Percentiles rank a stretch among this genome's conserved stretches.
Evolutionary conservation across 2,888 invertebrate genomes (phyloP).

Genomic region (Stenolophus ochropezus): DNA sequence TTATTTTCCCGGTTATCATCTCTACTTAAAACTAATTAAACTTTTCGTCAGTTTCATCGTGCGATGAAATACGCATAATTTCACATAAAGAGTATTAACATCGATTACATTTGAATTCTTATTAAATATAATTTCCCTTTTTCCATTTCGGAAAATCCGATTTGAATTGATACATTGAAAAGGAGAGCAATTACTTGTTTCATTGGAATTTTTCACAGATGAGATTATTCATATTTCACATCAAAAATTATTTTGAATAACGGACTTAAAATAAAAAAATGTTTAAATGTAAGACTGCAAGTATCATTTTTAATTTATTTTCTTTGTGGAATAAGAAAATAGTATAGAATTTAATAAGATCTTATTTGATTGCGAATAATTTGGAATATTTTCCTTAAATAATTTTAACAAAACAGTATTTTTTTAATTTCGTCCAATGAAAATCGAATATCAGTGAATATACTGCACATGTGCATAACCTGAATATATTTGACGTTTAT

Average conservation of each 20-base stretch:
- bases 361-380: no score
- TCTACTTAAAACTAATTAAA: conserved; percentile 34
- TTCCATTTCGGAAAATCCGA: background rate
- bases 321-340: no score
- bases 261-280: no score
- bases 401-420: no score
- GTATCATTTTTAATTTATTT: no score
- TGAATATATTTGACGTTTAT: no score
- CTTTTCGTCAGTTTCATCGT: conserved; percentile 9
- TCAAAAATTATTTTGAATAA: background rate
- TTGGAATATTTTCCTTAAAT: no score
- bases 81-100: background rate
- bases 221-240: background rate
- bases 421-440: no score
- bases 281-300: no score
- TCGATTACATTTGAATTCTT: conserved; percentile 3
- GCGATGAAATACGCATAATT: background rate
- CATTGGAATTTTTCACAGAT: background rate
- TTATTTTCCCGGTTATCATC: conserved; percentile 7
- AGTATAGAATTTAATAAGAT: no score
- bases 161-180: background rate
- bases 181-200: background rate
- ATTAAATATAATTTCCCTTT: background rate
- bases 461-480: no score
- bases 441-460: no score